Evolutionary conservation across 2,797 vertebrate species (phyloP).

Genomic region (Gila robusta): DNA sequence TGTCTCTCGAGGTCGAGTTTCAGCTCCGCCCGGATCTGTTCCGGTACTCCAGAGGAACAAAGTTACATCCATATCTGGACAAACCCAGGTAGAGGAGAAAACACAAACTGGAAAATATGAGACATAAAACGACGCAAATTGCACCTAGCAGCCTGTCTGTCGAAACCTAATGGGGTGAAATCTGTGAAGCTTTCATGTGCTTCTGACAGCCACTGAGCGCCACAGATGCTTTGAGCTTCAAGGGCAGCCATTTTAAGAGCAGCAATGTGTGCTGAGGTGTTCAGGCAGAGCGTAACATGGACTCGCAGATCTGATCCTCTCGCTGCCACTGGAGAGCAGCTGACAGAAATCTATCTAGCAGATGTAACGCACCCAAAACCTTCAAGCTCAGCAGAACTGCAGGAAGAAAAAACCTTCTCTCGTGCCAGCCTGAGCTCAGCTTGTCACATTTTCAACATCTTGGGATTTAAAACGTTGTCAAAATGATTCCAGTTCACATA

Average conservation of each 20-base stretch:
- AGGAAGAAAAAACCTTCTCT: conserved; percentile 65
- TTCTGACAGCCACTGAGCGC: conserved; percentile 91
- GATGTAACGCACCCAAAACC: conserved; percentile 77
- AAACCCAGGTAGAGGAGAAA: conserved; percentile 41
- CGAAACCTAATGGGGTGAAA: conserved; percentile 86
- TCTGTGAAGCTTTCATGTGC: conserved; percentile 92
- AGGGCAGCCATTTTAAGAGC: conserved; percentile 98
- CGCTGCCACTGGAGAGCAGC: conserved; percentile 82
- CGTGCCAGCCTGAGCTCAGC: conserved; percentile 68
- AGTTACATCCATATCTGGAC: conserved; percentile 82
- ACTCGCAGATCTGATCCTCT: conserved; percentile 89
- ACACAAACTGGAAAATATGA: neutral
- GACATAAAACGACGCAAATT: conserved; percentile 55
- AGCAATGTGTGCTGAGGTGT: conserved; percentile 81
- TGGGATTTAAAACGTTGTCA: conserved; percentile 58
- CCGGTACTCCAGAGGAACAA: conserved; percentile 90
- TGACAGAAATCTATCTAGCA: conserved; percentile 85
- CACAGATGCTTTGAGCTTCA: conserved; percentile 93
- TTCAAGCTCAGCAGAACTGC: conserved; percentile 75
- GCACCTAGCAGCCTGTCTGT: conserved; percentile 63
- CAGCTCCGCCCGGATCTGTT: conserved; percentile 91
- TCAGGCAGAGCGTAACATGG: conserved; percentile 92
- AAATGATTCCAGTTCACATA: too few relatives aligned
- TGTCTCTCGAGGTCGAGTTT: conserved; percentile 91
- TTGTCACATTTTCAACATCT: conserved; percentile 71